Conservation (phyloP, 1,140 invertebrate genomes). For the Pristionchus pacificus region DNA sequence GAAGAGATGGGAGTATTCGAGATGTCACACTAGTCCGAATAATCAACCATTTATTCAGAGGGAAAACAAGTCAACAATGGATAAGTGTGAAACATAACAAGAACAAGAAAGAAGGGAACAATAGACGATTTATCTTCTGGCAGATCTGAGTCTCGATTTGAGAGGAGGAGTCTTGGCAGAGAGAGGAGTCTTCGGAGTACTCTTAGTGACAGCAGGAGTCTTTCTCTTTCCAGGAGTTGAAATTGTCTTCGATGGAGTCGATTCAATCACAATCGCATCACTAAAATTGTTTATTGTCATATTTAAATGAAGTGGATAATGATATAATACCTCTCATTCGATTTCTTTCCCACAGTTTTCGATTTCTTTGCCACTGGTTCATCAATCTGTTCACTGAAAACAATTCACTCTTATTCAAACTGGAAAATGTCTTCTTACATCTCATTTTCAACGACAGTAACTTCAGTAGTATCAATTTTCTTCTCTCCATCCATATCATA, state of each 20-base stretch:
- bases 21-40: too few relatives aligned
- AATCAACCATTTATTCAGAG: too few relatives aligned
- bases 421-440: too few relatives aligned
- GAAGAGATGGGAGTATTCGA: too few relatives aligned
- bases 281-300: too few relatives aligned
- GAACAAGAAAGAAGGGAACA: not conserved
- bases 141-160: not conserved
- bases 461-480: not conserved
- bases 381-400: not conserved
- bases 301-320: too few relatives aligned
- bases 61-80: too few relatives aligned
- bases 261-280: too few relatives aligned
- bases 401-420: too few relatives aligned
- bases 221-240: too few relatives aligned
- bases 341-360: not conserved
- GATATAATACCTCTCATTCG: too few relatives aligned
- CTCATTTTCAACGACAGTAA: not conserved
- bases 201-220: not conserved
- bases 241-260: too few relatives aligned
- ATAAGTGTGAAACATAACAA: not conserved
- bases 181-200: not conserved
- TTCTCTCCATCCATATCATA: constrained; percentile 12
- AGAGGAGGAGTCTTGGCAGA: not conserved
- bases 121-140: not conserved
- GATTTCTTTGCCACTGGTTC: not conserved